These are phyloP conservation scores for Pycnonotus jocosus DNA, from an alignment of 2,113 vertebrate species.

Conservation along the genomic window DNA sequence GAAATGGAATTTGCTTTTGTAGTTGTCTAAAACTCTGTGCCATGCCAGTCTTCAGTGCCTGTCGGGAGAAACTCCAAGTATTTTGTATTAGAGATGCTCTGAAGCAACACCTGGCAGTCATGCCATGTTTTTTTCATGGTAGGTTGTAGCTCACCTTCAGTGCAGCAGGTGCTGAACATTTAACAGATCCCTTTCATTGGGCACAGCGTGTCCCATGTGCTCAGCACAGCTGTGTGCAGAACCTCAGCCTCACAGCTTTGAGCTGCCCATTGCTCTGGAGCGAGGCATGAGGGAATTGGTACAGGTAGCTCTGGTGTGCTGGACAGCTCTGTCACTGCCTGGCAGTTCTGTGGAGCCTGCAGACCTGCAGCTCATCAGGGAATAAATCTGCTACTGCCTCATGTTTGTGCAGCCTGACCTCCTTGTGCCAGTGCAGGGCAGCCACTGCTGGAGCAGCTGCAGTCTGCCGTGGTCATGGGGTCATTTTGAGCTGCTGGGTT, in stretches of 20 bases:
- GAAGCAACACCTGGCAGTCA: background rate
- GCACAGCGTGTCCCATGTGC: background rate
- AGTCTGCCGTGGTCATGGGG: background rate
- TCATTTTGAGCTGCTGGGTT: background rate
- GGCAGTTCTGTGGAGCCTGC: background rate
- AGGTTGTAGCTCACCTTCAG: background rate
- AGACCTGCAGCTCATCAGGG: background rate
- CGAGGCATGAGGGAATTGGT: background rate
- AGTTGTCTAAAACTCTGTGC: background rate
- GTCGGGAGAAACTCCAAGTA: background rate
- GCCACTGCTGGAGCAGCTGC: background rate
- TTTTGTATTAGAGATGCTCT: background rate
- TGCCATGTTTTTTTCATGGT: background rate
- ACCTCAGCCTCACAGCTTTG: background rate
- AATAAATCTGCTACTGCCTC: fast-evolving
- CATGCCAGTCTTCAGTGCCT: background rate
- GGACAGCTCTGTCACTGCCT: background rate
- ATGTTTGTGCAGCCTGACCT: background rate
- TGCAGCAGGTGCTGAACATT: background rate
- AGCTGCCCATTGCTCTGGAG: background rate
- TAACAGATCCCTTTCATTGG: background rate
- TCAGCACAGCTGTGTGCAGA: background rate
- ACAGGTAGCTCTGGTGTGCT: background rate
- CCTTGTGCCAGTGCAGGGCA: fast-evolving
- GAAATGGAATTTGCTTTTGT: background rate